Evolutionary conservation across 2,113 vertebrate genomes (phyloP).

Genomic region (Polypterus senegalus): DNA sequence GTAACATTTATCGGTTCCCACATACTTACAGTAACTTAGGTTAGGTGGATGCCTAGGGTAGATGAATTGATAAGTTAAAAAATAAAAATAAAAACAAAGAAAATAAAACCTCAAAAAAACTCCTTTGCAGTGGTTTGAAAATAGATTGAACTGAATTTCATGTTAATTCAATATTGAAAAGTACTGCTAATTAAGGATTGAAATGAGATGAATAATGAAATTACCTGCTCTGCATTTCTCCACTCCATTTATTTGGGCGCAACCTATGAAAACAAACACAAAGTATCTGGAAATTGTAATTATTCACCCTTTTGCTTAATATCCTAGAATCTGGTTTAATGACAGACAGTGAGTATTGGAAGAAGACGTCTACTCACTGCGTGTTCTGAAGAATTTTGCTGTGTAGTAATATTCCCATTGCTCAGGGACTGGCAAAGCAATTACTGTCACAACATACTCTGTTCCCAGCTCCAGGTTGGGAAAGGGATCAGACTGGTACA

Average conservation of each 20-base stretch:
- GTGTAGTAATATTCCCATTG: conserved; percentile 41
- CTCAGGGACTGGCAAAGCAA: conserved; percentile 57
- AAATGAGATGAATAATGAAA: not conserved
- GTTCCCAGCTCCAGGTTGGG: conserved; percentile 34
- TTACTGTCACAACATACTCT: conserved; percentile 45
- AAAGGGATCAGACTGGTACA: conserved; percentile 49
- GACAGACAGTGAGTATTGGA: conserved; percentile 39
- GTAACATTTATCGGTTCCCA: no score
- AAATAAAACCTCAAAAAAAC: no score
- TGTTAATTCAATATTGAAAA: no score
- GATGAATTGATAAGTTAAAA: no score
- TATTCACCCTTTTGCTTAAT: not conserved
- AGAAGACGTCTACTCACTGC: conserved; percentile 31
- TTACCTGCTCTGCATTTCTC: not conserved
- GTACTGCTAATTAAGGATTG: no score
- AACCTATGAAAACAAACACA: not conserved
- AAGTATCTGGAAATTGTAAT: not conserved
- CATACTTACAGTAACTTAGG: no score
- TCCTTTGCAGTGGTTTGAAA: no score
- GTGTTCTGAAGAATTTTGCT: conserved; percentile 39
- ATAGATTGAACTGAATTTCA: no score
- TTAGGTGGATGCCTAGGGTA: no score
- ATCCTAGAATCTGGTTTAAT: not conserved
- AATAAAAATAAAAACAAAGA: no score
- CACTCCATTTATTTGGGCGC: not conserved